Evolutionary conservation across 2,113 vertebrate species (phyloP), one percentile per base, ranked within the genome.

Genomic region (Campylomormyrus numenius): DNA sequence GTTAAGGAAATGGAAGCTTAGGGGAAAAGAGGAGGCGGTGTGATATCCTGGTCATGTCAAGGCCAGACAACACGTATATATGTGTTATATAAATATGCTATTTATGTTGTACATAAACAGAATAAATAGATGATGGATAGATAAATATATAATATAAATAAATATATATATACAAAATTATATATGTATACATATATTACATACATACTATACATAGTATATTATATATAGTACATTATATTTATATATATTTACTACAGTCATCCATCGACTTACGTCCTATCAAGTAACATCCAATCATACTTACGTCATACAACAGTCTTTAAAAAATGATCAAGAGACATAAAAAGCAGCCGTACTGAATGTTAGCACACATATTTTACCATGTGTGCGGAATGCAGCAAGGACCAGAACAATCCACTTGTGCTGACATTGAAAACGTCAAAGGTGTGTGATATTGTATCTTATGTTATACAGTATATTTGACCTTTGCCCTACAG

Each of bases 1-100:
- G 96, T 98, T 95, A 98, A 99, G 97, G 96, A 97, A 94, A 93
- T 94, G 91, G 19, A 58, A 9, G 0, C 35, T 50, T 77, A 5
- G 17, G 45, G 31, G 11, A 88, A 88, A 9, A 62, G 84, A 92
- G 15, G 27, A 39, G 17, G 5, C 52, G 50, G n/a, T 10, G 8
- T n/a, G 13, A 89, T 6, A 21, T 24, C 11, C 11, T 85, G 77
- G 7, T 52, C n/a, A 89, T 48, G n/a, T 27, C 11, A 53, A 10
- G 13, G 46, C 42, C 21, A 45, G 24, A 21, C 7, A 45, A 21
- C 15, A 83, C 3, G 10, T 83, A 83, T 62, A 70, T 48, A 85
- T 70, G 17, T 49, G 35, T n/a, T 87, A 9, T 7, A 89, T 4
- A 66, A 66, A 31, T 66, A 24, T 58, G 56, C 2, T 58, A 58